These are phyloP conservation scores for Ctena decussata DNA, from an alignment of 2,888 invertebrate genomes.

Conservation along the genomic window DNA sequence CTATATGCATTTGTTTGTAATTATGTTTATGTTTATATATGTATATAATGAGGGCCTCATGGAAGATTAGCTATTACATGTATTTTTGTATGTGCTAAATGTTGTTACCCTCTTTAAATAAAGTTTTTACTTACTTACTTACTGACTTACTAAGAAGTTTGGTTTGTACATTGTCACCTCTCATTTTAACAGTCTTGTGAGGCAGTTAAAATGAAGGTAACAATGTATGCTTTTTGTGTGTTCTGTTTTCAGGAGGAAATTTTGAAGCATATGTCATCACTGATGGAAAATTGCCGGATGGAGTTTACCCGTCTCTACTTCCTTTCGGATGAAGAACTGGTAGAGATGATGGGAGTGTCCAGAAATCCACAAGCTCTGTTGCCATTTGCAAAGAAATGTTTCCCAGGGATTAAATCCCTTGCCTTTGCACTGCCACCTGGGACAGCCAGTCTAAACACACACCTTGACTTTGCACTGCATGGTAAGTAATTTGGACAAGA, in stretches of 20 bases:
- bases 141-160: no score
- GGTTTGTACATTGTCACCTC: no score
- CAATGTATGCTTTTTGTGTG: no score
- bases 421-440: slow-evolving; percentile 83
- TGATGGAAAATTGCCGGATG: slow-evolving; percentile 77
- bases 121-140: no score
- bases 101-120: no score
- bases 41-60: no score
- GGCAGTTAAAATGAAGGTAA: no score
- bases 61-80: no score
- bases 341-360: slow-evolving; percentile 82
- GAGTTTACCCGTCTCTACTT: slow-evolving; percentile 85
- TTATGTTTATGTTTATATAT: no score
- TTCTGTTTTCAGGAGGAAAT: slow-evolving; percentile 80
- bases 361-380: slow-evolving; percentile 83
- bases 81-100: no score
- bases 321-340: slow-evolving; percentile 84
- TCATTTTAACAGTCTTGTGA: no score
- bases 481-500: slow-evolving; percentile 67
- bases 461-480: slow-evolving; percentile 83
- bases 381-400: slow-evolving; percentile 83
- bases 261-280: slow-evolving; percentile 76
- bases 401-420: slow-evolving; percentile 81
- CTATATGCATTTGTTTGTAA: no score
- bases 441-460: slow-evolving; percentile 77